Evolutionary conservation across 2,888 invertebrate genomes (phyloP).

Genomic region (Axea sp.): DNA sequence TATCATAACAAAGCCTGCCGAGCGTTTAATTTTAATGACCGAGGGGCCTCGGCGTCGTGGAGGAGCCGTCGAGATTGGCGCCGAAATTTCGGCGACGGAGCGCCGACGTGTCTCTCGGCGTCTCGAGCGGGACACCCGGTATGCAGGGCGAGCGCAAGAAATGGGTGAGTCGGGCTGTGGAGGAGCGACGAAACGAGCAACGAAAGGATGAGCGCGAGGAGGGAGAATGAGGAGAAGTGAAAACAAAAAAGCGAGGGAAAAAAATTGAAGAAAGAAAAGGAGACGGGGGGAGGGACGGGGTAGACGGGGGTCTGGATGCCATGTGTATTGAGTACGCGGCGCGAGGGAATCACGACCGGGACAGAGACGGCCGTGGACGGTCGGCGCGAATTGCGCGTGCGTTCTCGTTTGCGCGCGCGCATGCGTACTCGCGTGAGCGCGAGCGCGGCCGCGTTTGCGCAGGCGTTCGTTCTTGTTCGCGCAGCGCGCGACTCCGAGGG

Average conservation of each 20-base stretch:
- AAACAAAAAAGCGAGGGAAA: conserved; percentile 40
- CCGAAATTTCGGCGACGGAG: not conserved
- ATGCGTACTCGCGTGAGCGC: too few species aligned
- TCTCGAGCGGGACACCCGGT: conserved; percentile 66
- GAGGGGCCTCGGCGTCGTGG: not conserved
- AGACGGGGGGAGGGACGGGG: conserved; percentile 50
- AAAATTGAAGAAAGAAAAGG: conserved; percentile 40
- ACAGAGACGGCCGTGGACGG: too few species aligned
- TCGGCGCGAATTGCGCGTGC: too few species aligned
- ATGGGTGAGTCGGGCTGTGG: conserved; percentile 73
- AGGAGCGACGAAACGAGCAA: conserved; percentile 72
- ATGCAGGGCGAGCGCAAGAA: conserved; percentile 73
- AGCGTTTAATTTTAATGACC: too few species aligned
- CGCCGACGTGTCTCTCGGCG: conserved; percentile 1
- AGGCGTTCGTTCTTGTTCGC: too few species aligned
- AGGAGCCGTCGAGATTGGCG: not conserved
- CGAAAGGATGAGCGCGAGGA: conserved; percentile 64
- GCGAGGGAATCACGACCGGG: conserved; percentile 8
- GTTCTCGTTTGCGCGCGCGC: too few species aligned
- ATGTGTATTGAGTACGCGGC: conserved; percentile 71
- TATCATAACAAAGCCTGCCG: too few species aligned
- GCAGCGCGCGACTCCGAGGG: too few species aligned
- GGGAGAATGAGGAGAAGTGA: conserved; percentile 53
- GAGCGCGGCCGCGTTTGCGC: too few species aligned
- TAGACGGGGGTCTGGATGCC: conserved; percentile 70